A percentile compares a stretch with the other conserved stretches of the same genome.
These are phyloP conservation scores for Tricholaema leucomelas DNA, from an alignment of 2,113 vertebrate genomes.

Conservation along the genomic window DNA sequence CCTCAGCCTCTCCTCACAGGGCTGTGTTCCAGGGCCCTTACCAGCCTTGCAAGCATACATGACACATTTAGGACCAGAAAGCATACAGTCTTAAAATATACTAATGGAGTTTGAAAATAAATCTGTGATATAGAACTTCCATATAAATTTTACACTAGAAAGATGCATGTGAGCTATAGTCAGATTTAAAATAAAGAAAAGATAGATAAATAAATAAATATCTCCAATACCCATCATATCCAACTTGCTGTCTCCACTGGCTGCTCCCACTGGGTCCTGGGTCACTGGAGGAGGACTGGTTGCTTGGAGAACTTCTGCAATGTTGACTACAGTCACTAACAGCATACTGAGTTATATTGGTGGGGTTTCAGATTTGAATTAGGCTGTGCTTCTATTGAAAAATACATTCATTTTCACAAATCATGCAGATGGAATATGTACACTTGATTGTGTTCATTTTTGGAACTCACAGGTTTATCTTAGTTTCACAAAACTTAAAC, in stretches of 20 bases:
- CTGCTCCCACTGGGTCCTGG: slow-evolving; percentile 89
- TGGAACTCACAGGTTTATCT: background rate
- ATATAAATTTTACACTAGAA: background rate
- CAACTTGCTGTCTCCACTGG: slow-evolving; percentile 91
- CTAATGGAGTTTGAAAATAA: background rate
- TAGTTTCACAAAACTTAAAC: background rate
- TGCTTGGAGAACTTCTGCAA: slow-evolving; percentile 95
- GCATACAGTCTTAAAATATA: background rate
- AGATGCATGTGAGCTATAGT: background rate
- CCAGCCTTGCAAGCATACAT: no score
- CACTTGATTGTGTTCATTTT: background rate
- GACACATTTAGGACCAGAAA: background rate
- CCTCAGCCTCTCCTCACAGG: no score
- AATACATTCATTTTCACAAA: background rate
- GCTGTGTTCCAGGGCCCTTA: no score
- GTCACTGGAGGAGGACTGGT: slow-evolving; percentile 96
- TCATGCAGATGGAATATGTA: background rate
- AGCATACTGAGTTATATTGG: slow-evolving; percentile 60
- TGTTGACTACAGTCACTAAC: slow-evolving; percentile 75
- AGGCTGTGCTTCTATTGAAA: slow-evolving; percentile 3
- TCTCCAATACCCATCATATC: slow-evolving; percentile 86
- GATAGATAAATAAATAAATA: background rate
- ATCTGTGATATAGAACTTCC: background rate
- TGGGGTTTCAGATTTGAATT: slow-evolving; percentile 62
- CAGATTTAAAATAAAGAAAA: background rate